Evolutionary conservation across 2,797 vertebrate species (phyloP), one percentile per base, ranked within the genome.

Genomic region (Melanotaenia boesemani): DNA sequence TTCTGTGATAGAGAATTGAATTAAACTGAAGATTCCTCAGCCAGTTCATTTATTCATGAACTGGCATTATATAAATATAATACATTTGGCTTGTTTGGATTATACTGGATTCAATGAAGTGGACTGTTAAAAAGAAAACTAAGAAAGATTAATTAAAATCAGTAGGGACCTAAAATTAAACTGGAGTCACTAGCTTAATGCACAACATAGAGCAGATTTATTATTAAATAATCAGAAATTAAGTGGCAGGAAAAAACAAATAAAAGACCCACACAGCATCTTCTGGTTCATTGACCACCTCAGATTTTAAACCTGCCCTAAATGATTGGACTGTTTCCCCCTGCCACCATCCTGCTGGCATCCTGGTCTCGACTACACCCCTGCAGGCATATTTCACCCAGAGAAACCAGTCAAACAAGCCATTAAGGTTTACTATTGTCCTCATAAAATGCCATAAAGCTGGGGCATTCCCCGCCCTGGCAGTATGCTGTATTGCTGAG

Each of bases 321-420:
- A 41, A 20, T 36, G 22, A 30, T 72, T 77, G 70, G 67, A 70
- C 54, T 37, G 37, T 66, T 80, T 85, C 39, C 68, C 71, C 68
- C 74, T 64, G 70, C 67, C 75, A 63, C 59, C 77, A 61, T 63
- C 70, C 76, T 64, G 72, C 68, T 76, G 67, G 59, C 76, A 63
- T 63, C 74, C 36, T 62, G 44, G 4, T 20, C 65, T 69, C 76
- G n/a, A 70, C 55, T 72, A 37, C 63, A 64, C 68, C 77, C 61
- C 32, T 63, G 68, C 60, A 63, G 76, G 72, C 80, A 36, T 89
- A 76, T 79, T 89, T 90, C 86, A 90, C 68, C 83, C 36, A 1
- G 76, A 80, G 73, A 54, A 85, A 87, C 83, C 82, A 81, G 87
- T 86, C 77, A 36, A 86, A 86, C 77, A 1, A 80, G 86, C 32